These are phyloP conservation scores for Tursiops truncatus DNA, from an alignment of 2,113 vertebrate species.

Conservation along the genomic window DNA sequence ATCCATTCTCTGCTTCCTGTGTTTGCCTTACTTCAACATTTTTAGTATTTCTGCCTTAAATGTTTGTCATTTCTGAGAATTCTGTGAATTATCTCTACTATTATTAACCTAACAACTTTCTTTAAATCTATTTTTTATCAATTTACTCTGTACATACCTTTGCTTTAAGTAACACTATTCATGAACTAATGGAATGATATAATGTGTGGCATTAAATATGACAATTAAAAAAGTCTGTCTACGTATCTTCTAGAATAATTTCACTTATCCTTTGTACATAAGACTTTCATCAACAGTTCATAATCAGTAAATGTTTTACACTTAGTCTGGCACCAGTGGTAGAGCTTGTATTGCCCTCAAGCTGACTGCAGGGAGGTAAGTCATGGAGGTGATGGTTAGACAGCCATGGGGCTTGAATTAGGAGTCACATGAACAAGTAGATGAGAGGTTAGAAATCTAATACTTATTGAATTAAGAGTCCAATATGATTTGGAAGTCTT, in stretches of 20 bases:
- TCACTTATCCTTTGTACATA: background rate
- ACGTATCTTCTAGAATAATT: background rate
- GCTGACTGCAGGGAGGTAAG: background rate
- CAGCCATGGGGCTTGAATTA: background rate
- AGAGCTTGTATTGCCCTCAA: background rate
- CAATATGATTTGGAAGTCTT: background rate
- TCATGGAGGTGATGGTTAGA: background rate
- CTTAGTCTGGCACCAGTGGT: background rate
- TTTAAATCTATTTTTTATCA: background rate
- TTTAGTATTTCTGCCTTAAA: background rate
- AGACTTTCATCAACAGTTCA: background rate
- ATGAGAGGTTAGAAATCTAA: background rate
- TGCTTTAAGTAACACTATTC: background rate
- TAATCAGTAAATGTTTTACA: background rate
- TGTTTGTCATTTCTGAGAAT: background rate
- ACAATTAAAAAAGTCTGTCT: background rate
- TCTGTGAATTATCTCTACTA: background rate
- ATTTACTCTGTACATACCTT: background rate
- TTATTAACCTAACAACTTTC: background rate
- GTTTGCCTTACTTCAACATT: background rate
- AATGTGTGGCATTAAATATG: background rate
- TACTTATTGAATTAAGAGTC: background rate
- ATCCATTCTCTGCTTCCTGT: background rate
- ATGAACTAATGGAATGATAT: background rate
- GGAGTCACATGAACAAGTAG: background rate